Percentiles rank a stretch among this genome's conserved stretches.
These are phyloP conservation scores for Parascotia fuliginaria DNA, from an alignment of 2,888 invertebrate species.

Conservation along the genomic window DNA sequence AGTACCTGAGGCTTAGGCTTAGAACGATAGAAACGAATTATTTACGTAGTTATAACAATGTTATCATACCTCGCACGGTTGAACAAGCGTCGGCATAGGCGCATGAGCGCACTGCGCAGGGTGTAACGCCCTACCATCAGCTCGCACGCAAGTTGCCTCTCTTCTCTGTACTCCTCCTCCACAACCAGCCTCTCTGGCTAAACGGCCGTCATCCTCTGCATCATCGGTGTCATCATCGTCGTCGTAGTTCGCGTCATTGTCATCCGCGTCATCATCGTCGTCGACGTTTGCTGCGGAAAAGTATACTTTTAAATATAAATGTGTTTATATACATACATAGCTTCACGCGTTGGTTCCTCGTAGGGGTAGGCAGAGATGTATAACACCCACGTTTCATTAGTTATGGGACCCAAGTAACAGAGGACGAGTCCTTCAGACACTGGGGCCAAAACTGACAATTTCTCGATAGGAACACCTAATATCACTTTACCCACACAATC, in stretches of 20 bases:
- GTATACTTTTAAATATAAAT: conserved; percentile 2
- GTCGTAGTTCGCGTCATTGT: conserved; percentile 73
- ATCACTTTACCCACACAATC: too few relatives aligned
- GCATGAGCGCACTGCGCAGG: conserved; percentile 81
- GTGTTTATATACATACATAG: too few relatives aligned
- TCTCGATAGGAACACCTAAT: too few relatives aligned
- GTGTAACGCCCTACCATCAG: conserved; percentile 76
- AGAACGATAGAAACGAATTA: too few relatives aligned
- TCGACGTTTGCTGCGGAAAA: conserved; percentile 52
- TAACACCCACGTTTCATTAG: too few relatives aligned
- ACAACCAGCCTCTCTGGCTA: conserved; percentile 65
- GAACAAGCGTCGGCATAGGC: conserved; percentile 81
- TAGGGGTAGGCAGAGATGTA: too few relatives aligned
- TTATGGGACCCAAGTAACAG: too few relatives aligned
- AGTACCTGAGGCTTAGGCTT: too few relatives aligned
- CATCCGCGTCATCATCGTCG: conserved; percentile 67
- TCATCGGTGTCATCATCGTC: conserved; percentile 69
- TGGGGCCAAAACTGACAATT: too few relatives aligned
- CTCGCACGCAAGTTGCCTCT: conserved; percentile 83
- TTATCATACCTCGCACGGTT: conserved; percentile 78
- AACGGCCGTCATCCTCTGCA: conserved; percentile 52
- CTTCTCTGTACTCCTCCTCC: conserved; percentile 87
- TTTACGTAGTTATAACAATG: too few relatives aligned
- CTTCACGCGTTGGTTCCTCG: too few relatives aligned
- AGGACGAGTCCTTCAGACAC: too few relatives aligned